phyloP scores from a whole-genome alignment of 2,888 invertebrate species.

The Coleophora flavipennella region DNA sequence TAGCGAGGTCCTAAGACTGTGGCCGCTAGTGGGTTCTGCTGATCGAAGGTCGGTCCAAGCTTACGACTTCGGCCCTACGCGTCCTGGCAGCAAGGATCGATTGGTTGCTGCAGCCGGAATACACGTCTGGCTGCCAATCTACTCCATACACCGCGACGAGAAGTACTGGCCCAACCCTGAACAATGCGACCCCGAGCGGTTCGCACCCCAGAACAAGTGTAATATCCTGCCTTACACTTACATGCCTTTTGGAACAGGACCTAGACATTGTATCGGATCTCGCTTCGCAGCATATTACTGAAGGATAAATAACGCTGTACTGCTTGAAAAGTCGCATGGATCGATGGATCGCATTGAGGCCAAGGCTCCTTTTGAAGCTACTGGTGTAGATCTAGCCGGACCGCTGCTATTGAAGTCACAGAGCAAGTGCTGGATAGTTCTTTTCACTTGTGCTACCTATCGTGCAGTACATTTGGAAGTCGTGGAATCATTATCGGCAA shows the following conservation, averaged over 20 bases:
- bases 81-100: constrained; percentile 29
- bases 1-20: constrained; percentile 46
- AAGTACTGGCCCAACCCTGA: constrained; percentile 46
- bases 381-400: no score
- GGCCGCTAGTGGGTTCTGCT: constrained; percentile 38
- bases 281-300: no score
- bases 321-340: no score
- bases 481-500: no score
- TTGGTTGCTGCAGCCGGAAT: constrained; percentile 36
- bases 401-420: no score
- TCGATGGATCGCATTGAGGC: no score
- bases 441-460: no score
- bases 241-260: constrained; percentile 58
- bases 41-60: constrained; percentile 38
- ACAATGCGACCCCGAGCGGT: constrained; percentile 31
- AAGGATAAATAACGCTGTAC: no score
- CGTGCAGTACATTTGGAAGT: no score
- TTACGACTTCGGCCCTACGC: constrained; percentile 41
- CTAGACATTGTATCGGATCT: constrained; percentile 59
- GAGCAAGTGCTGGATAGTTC: no score
- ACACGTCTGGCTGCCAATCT: constrained; percentile 43
- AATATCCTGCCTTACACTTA: constrained; percentile 45
- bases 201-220: constrained; percentile 29
- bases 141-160: constrained; percentile 51
- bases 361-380: no score